phyloP scores from a whole-genome alignment of 2,888 invertebrate species.

The Phengaris arion region DNA sequence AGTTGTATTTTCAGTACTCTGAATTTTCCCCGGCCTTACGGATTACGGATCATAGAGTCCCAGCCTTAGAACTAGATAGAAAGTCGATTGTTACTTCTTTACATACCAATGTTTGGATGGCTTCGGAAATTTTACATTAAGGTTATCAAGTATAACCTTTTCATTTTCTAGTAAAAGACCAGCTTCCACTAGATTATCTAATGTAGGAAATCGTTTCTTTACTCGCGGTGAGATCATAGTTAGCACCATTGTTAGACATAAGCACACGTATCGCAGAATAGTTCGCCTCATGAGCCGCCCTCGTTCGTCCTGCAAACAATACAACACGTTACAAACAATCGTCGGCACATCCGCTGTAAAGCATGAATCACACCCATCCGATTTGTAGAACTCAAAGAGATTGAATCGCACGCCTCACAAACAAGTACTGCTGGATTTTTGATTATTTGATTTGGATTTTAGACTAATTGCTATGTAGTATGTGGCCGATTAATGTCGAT shows the following conservation, averaged over 20 bases:
- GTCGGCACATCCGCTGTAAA: not conserved
- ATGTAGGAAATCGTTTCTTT: slow-evolving; percentile 91
- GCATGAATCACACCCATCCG: not conserved
- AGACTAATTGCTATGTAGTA: too few species aligned
- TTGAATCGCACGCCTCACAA: too few species aligned
- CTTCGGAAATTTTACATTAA: slow-evolving; percentile 89
- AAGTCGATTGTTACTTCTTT: not conserved
- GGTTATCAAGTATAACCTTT: slow-evolving; percentile 85
- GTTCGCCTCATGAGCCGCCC: slow-evolving; percentile 90
- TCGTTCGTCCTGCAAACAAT: slow-evolving; percentile 83
- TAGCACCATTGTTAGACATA: slow-evolving; percentile 92
- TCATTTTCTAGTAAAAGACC: slow-evolving; percentile 91
- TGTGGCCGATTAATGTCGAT: too few species aligned
- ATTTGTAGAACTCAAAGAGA: not conserved
- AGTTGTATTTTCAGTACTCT: too few species aligned
- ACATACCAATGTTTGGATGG: slow-evolving; percentile 91
- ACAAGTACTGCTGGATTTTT: too few species aligned
- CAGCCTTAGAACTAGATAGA: not conserved
- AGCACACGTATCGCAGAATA: slow-evolving; percentile 90
- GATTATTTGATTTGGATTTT: too few species aligned
- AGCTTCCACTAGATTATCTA: slow-evolving; percentile 90
- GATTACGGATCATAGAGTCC: too few species aligned
- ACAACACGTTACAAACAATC: not conserved
- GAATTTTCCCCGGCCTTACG: too few species aligned
- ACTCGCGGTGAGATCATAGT: slow-evolving; percentile 92